Base-by-base conservation (phyloP, 2,888 invertebrate species). In the Athripsodes cinereus region DNA sequence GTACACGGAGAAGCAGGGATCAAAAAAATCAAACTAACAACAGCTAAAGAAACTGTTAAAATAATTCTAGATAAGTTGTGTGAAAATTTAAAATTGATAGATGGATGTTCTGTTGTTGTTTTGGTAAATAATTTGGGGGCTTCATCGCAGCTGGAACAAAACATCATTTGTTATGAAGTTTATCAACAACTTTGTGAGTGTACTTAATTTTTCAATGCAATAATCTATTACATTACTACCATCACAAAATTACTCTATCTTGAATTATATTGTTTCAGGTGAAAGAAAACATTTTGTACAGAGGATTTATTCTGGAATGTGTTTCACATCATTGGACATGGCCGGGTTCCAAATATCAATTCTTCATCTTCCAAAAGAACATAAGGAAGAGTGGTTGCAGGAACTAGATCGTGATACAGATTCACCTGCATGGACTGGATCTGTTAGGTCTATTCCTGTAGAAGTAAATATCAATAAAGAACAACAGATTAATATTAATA, bases 91-190 rank as follows among this genome's bases (percentile, higher is more conserved):
- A 72, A 74, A 22, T 62, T 78, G n/a, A 64, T 19, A 18, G 22
- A 64, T 3, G 74, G 74, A 0, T 66, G 71, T 51, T 67, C 71
- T 59, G 82, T 90, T 1, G 86, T 82, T 0, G 77, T 87, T 8
- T 75, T 92, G 66, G 71, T 94, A 3, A 91, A 92, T 72, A 94
- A 93, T 70, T 75, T 90, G 54, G 92, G 92, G 22, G 84, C 83
- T 1, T 79, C 88, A 0, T 86, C 88, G 1, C 81, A 86, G 61
- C 69, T 92, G 58, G 92, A 94, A 69, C 83, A 90, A 75, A 85
- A 85, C 64, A 82, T 91, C 52, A 75, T 90, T 10, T 81, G 82
- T 52, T 80, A 80, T 6, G 89, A 90, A 70, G 78, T 83, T 0
- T 77, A 85, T 22, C 70, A 72, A 13, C 85, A 85, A 68, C 73